Percentiles rank a stretch among this genome's conserved stretches.
These are phyloP conservation scores for Penaeus indicus DNA, from an alignment of 1,140 invertebrate species.

Conservation along the genomic window DNA sequence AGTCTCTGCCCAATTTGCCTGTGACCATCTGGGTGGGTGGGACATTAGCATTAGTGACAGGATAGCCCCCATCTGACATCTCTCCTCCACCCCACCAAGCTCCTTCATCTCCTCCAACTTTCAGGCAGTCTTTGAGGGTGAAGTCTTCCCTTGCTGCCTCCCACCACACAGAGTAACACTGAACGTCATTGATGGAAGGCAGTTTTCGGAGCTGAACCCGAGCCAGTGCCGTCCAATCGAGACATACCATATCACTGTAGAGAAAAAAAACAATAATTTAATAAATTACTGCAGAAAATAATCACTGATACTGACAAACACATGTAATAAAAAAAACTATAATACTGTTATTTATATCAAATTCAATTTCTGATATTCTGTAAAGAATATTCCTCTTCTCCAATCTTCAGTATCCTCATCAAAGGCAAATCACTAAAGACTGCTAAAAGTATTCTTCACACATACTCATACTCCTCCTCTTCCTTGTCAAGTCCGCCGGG, in stretches of 20 bases:
- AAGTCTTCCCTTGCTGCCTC: conserved; percentile 39
- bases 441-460: too few relatives aligned
- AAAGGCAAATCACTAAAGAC: too few relatives aligned
- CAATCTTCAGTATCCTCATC: too few relatives aligned
- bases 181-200: conserved; percentile 35
- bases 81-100: conserved; percentile 63
- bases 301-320: background rate
- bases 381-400: too few relatives aligned
- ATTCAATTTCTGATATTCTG: too few relatives aligned
- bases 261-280: background rate
- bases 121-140: conserved; percentile 53
- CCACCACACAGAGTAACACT: conserved; percentile 64
- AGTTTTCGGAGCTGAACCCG: conserved; percentile 51
- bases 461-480: conserved; percentile 44
- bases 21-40: conserved; percentile 46
- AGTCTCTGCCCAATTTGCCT: conserved; percentile 46
- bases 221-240: conserved; percentile 59
- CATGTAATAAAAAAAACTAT: too few relatives aligned
- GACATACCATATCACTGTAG: conserved; percentile 49
- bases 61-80: conserved; percentile 55
- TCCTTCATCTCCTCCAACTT: conserved; percentile 35
- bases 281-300: background rate
- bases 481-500: background rate
- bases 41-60: conserved; percentile 46
- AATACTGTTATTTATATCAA: too few relatives aligned